Percentiles rank a stretch among this genome's conserved stretches.
Conservation (phyloP, 2,888 invertebrate species). For the Lepetodrilus schrolli region DNA sequence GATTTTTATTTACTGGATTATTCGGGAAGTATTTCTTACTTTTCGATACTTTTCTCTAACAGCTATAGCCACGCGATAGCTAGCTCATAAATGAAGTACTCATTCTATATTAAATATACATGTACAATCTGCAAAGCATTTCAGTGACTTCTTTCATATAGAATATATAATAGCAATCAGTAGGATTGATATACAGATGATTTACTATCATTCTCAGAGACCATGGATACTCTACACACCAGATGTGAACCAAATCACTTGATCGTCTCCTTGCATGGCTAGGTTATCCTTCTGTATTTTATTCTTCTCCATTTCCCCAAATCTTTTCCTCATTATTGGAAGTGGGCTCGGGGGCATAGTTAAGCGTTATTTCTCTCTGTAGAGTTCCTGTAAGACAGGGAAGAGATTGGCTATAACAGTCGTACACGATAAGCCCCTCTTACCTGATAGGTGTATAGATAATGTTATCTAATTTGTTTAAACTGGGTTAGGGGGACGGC, state of each 20-base stretch:
- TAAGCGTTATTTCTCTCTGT: not conserved
- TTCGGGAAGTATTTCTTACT: no score
- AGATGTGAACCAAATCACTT: no score
- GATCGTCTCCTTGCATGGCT: no score
- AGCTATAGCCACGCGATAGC: not conserved
- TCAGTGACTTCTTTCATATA: not conserved
- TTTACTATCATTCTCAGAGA: no score
- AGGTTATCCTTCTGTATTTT: no score
- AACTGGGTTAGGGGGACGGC: not conserved
- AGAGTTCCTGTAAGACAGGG: not conserved
- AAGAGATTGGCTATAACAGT: not conserved
- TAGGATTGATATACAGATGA: no score
- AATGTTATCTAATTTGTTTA: slow-evolving; percentile 15
- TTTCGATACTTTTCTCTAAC: not conserved
- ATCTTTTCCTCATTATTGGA: not conserved
- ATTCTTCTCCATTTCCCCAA: not conserved
- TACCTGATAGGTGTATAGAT: not conserved
- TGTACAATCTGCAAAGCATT: not conserved
- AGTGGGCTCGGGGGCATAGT: not conserved
- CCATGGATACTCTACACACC: no score
- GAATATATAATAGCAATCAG: not conserved
- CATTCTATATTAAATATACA: not conserved
- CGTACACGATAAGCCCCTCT: not conserved
- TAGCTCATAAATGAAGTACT: not conserved
- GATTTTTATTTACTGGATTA: no score